phyloP scores from a whole-genome alignment of 2,797 vertebrate genomes.

The Sternotherus odoratus region DNA sequence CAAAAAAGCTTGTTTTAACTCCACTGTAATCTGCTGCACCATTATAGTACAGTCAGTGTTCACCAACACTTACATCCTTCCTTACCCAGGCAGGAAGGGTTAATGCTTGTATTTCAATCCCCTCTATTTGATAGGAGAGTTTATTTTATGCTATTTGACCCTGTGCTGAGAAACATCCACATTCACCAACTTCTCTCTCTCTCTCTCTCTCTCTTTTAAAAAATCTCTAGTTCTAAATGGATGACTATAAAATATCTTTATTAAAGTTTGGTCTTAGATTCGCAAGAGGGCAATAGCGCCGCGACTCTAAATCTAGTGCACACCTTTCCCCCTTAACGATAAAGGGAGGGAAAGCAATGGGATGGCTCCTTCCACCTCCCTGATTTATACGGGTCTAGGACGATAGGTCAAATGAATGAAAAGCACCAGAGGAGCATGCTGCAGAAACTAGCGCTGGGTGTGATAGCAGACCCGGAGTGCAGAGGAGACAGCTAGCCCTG shows the following conservation, averaged over 20 bases:
- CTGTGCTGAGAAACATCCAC: not conserved
- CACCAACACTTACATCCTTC: not conserved
- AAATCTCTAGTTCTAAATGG: not conserved
- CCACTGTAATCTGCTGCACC: not conserved
- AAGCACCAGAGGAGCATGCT: constrained; percentile 44
- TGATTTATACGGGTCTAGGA: constrained; percentile 45
- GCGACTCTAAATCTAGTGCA: not conserved
- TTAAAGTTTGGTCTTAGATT: not conserved
- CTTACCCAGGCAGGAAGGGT: not conserved
- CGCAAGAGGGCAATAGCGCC: not conserved
- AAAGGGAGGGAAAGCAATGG: not conserved
- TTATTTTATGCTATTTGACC: accelerated
- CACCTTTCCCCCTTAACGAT: not conserved
- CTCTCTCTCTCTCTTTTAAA: not conserved
- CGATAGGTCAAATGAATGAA: constrained; percentile 69
- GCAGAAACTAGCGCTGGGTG: not conserved
- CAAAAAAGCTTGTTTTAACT: not conserved
- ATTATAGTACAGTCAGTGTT: accelerated
- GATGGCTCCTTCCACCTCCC: constrained; percentile 34
- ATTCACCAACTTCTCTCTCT: not conserved
- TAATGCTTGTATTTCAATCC: not conserved
- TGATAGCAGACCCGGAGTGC: constrained; percentile 27
- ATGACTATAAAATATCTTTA: constrained; percentile 21
- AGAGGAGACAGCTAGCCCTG: constrained; percentile 39
- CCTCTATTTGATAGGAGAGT: accelerated